These are phyloP conservation scores for Syrista parreyssii DNA, from an alignment of 2,888 invertebrate genomes.

Conservation along the genomic window DNA sequence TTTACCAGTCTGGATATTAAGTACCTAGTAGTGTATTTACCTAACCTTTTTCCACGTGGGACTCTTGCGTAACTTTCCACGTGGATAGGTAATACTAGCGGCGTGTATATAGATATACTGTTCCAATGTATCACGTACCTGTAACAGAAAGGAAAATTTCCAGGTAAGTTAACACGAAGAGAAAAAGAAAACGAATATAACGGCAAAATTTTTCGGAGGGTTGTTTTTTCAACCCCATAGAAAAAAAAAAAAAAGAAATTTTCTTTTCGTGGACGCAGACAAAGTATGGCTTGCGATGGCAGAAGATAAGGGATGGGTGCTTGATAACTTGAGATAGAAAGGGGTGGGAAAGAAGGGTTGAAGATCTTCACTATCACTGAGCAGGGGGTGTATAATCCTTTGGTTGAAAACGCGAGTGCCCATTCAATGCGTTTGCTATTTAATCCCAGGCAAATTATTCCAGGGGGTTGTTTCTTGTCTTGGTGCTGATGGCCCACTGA, in stretches of 20 bases:
- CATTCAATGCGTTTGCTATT: neutral
- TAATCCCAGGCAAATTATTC: neutral
- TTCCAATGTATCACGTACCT: slow-evolving; percentile 39
- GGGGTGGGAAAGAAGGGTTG: neutral
- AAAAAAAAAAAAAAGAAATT: neutral
- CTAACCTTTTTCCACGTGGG: neutral
- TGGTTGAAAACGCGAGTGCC: neutral
- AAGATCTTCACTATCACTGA: neutral
- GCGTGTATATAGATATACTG: slow-evolving; percentile 14
- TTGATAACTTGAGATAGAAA: neutral
- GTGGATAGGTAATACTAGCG: neutral
- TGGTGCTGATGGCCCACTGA: neutral
- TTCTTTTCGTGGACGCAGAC: neutral
- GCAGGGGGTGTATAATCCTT: neutral
- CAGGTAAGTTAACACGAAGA: neutral
- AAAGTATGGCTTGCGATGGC: too few species aligned
- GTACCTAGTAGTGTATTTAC: neutral
- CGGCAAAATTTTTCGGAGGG: neutral
- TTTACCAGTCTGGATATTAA: neutral
- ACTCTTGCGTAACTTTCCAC: neutral
- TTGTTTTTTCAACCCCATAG: neutral
- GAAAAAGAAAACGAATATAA: too few species aligned
- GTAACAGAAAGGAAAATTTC: slow-evolving; percentile 39
- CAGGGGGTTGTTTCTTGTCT: neutral
- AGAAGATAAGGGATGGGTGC: neutral